A percentile compares a stretch with the other conserved stretches of the same genome.
Evolutionary conservation across 2,113 vertebrate species (phyloP).

Genomic region (Carassius carassius): DNA sequence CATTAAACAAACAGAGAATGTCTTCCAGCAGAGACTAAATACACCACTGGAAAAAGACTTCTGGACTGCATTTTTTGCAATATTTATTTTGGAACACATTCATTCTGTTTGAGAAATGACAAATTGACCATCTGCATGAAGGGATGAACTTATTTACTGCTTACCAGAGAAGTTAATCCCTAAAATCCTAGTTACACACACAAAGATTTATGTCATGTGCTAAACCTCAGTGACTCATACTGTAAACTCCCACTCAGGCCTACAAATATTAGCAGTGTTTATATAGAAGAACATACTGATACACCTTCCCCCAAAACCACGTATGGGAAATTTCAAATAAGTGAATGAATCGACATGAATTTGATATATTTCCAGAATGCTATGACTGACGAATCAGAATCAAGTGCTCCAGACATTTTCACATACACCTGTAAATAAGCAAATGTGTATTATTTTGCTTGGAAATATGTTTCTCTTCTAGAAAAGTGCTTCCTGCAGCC

Average conservation of each 20-base stretch:
- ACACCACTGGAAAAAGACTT: not conserved
- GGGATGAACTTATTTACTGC: slow-evolving; percentile 18
- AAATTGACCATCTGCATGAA: slow-evolving; percentile 17
- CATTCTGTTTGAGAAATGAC: not conserved
- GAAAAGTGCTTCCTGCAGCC: not conserved
- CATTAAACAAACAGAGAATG: not conserved
- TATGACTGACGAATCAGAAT: not conserved
- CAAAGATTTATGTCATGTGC: slow-evolving; percentile 3
- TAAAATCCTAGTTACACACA: not conserved
- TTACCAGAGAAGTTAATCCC: slow-evolving; percentile 21
- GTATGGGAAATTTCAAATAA: not conserved
- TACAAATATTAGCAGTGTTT: not conserved
- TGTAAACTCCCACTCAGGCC: not conserved
- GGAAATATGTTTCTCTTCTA: not conserved
- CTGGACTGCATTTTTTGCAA: not conserved
- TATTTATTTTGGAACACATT: not conserved
- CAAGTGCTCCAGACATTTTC: not conserved
- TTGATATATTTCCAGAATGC: not conserved
- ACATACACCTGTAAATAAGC: not conserved
- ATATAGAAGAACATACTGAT: not conserved
- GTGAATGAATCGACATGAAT: not conserved
- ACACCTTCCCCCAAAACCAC: not conserved
- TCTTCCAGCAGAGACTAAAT: not conserved
- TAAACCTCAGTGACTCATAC: slow-evolving; percentile 33
- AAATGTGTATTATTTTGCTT: not conserved